Base-by-base conservation (phyloP, 2,113 vertebrate genomes). In the Sphyrna mokarran region DNA sequence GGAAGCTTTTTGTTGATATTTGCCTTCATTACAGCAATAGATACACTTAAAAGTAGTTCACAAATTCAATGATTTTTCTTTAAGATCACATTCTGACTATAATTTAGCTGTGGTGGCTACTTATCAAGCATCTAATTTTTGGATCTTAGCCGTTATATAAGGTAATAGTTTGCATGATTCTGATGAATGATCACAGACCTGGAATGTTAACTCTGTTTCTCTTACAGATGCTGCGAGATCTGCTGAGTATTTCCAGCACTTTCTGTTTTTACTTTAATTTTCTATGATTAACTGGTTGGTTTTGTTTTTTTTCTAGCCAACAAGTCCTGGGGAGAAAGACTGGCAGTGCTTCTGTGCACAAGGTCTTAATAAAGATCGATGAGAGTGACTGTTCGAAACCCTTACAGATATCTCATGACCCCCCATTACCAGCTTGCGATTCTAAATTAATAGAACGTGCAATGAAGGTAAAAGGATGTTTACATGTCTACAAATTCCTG, bases 361-460 rank as follows among this genome's bases (percentile, higher is more conserved):
- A 99, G 96, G 99, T 99, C 97, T 99, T 98, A 48, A 98, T 99
- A 97, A 99, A 98, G 97, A 99, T 99, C 69, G 99, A 99, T 96
- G 99, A 99, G 96, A 97, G 97, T 13, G 99, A 99, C 97, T 98
- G 98, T 96, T 99, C 99, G 22, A 99, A 99, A 97, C 99, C 99
- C 96, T 97, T 99, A 96, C 99, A 99, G 97, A 99, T 99, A 97
- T 99, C 98, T 96, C 99, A 99, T 96, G 99, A 99, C 96, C 99
- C 99, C 97, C 98, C 98, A 95, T 97, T 99, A 87, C 99, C 99
- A 97, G 97, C 97, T 70, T 99, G 98, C 97, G 99, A 99, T 97
- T 99, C 99, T 72, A 99, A 98, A 97, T 97, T 99, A 97, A 98
- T 98, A 97, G 99, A 99, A 97, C 98, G 99, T 97, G 99, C 99